A percentile compares a stretch with the other conserved stretches of the same genome.
phyloP scores from a whole-genome alignment of 2,888 invertebrate genomes.

The Phaonia tiefii region DNA sequence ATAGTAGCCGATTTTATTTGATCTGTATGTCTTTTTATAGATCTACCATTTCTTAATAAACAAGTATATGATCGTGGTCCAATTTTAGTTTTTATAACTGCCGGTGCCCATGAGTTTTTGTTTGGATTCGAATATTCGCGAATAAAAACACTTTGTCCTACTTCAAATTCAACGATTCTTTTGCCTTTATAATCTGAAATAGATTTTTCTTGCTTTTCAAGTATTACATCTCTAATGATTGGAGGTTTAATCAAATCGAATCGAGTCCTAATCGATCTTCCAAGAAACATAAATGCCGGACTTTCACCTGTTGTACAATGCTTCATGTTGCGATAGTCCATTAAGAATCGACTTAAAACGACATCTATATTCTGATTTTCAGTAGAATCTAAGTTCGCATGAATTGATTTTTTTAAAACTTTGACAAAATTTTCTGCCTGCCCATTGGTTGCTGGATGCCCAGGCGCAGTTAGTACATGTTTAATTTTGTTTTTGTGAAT shows the following conservation, averaged over 20 bases:
- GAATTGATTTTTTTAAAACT: slow-evolving; percentile 64
- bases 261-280: slow-evolving; percentile 38
- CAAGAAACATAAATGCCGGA: slow-evolving; percentile 53
- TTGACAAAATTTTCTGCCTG: too few relatives aligned
- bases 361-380: background rate
- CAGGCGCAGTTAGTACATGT: slow-evolving; percentile 9
- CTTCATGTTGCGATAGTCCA: slow-evolving; percentile 35
- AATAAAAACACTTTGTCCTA: slow-evolving; percentile 52
- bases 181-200: slow-evolving; percentile 49
- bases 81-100: slow-evolving; percentile 50
- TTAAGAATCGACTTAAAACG: background rate
- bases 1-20: background rate
- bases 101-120: slow-evolving; percentile 54
- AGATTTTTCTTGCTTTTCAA: slow-evolving; percentile 36
- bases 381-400: slow-evolving; percentile 36
- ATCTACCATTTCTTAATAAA: slow-evolving; percentile 18
- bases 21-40: background rate
- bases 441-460: too few relatives aligned
- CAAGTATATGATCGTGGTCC: slow-evolving; percentile 54
- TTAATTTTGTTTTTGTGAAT: slow-evolving; percentile 28
- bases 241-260: slow-evolving; percentile 43
- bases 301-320: too few relatives aligned
- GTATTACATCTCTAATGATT: slow-evolving; percentile 31
- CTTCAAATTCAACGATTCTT: slow-evolving; percentile 42
- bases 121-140: slow-evolving; percentile 57